Conservation (phyloP, 2,113 vertebrate species). For the Nematolebias whitei region DNA sequence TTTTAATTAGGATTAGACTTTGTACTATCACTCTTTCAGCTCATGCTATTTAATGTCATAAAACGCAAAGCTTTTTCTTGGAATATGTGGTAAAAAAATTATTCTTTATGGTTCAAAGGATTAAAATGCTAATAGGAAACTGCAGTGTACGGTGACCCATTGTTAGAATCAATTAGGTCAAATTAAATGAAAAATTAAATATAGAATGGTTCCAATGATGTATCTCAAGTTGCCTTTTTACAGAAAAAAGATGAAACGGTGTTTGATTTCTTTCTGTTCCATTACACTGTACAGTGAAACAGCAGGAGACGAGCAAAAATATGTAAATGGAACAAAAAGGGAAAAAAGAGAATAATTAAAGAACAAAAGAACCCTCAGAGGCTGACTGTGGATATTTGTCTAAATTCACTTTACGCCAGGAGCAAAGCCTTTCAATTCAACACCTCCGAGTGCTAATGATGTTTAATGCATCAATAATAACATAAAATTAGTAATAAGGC, state of each 20-base stretch:
- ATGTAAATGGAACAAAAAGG: neutral
- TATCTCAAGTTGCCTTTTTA: neutral
- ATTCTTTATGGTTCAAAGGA: too few species aligned
- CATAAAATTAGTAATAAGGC: conserved; percentile 31
- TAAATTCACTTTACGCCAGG: conserved; percentile 33
- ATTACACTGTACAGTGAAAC: conserved; percentile 10
- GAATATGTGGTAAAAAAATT: too few species aligned
- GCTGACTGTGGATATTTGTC: conserved; percentile 49
- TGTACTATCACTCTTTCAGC: too few species aligned
- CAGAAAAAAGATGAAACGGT: neutral
- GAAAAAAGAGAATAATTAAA: conserved; percentile 32
- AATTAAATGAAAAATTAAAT: neutral
- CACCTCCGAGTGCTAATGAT: conserved; percentile 45
- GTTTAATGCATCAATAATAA: conserved; percentile 54
- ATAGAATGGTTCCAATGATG: neutral
- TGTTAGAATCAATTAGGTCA: neutral
- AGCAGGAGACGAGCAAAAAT: neutral
- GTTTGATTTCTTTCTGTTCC: conserved; percentile 1
- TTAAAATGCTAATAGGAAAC: neutral
- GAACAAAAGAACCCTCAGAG: conserved; percentile 29
- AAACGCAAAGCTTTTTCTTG: too few species aligned
- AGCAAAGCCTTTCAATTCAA: conserved; percentile 54
- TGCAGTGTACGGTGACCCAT: neutral
- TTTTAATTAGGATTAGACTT: too few species aligned
- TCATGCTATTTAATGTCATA: too few species aligned